A percentile compares a stretch with the other conserved stretches of the same genome.
Evolutionary conservation across 2,113 vertebrate species (phyloP).

Genomic region (Hemichromis elongatus): DNA sequence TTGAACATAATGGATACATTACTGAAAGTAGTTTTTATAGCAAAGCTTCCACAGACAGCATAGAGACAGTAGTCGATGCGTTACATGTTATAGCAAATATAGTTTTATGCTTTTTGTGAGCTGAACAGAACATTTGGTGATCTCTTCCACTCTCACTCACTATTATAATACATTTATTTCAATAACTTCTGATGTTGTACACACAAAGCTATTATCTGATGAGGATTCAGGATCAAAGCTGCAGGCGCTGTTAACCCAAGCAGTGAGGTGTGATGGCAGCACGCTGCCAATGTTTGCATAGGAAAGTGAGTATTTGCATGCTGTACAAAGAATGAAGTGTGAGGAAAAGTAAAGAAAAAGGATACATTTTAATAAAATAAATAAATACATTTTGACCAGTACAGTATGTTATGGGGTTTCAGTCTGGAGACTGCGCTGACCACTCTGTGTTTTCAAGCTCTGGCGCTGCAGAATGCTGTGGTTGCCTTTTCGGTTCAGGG

Average conservation of each 20-base stretch:
- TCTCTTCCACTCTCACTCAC: not conserved
- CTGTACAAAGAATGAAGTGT: not conserved
- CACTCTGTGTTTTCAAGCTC: too few relatives aligned
- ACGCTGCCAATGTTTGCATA: not conserved
- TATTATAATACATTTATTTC: not conserved
- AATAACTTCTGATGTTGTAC: not conserved
- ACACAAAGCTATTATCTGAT: not conserved
- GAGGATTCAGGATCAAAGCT: not conserved
- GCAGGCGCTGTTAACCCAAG: not conserved
- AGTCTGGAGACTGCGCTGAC: too few relatives aligned
- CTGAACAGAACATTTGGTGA: not conserved
- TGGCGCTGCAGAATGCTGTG: too few relatives aligned
- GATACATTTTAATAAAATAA: not conserved
- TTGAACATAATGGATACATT: not conserved
- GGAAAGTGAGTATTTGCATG: not conserved
- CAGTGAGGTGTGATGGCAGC: not conserved
- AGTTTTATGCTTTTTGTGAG: not conserved
- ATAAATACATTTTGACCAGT: too few relatives aligned
- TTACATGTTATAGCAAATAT: not conserved
- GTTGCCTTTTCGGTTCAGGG: too few relatives aligned
- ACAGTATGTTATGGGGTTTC: too few relatives aligned
- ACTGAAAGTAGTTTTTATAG: not conserved
- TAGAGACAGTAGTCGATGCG: not conserved
- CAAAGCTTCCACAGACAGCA: not conserved
- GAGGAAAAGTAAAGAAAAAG: not conserved